Evolutionary conservation across 1,140 invertebrate genomes (phyloP).

Genomic region (Papilio aristodemus): DNA sequence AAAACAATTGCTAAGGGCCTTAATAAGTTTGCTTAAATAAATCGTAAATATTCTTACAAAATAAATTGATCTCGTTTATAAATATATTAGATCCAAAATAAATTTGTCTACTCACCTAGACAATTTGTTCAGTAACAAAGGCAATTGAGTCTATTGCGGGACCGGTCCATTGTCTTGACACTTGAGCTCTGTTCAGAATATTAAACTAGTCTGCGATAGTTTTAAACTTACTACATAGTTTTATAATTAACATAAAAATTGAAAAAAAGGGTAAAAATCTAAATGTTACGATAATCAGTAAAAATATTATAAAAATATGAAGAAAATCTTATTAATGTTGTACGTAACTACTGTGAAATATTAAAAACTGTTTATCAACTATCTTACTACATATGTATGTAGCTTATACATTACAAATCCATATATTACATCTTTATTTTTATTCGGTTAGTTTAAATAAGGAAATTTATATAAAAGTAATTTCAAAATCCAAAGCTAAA

Average conservation of each 20-base stretch:
- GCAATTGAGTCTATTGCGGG: slow-evolving; percentile 5
- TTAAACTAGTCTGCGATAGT: neutral
- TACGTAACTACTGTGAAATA: too few relatives aligned
- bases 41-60: neutral
- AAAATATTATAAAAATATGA: too few relatives aligned
- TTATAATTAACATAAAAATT: too few relatives aligned
- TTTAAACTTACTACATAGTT: neutral
- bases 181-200: slow-evolving; percentile 10
- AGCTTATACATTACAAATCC: too few relatives aligned
- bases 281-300: too few relatives aligned
- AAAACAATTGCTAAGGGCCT: neutral
- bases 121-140: slow-evolving; percentile 16
- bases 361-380: too few relatives aligned
- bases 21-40: neutral
- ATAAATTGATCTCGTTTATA: neutral
- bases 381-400: too few relatives aligned
- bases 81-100: slow-evolving; percentile 9
- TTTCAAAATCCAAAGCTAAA: neutral
- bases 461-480: too few relatives aligned
- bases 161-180: slow-evolving; percentile 10
- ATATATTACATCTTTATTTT: too few relatives aligned
- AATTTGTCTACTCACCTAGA: slow-evolving; percentile 10
- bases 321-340: too few relatives aligned
- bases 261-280: too few relatives aligned
- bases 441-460: too few relatives aligned